A percentile compares a stretch with the other conserved stretches of the same genome.
phyloP scores from a whole-genome alignment of 2,888 invertebrate genomes.

The Celastrina argiolus region DNA sequence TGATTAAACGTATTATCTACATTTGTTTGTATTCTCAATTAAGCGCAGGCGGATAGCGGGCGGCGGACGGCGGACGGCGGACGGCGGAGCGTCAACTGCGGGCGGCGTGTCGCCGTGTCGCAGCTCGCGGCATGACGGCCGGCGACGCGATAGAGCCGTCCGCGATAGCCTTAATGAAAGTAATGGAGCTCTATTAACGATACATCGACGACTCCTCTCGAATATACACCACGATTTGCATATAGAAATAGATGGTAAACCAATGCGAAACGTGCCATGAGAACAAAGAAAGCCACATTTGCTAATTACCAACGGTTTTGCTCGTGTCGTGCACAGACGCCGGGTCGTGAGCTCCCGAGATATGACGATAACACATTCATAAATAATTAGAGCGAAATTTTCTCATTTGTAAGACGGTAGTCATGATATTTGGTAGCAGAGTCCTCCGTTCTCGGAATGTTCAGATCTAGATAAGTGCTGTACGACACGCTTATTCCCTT shows the following conservation, averaged over 20 bases:
- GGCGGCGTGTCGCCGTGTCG: conserved; percentile 64
- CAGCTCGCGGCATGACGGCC: conserved; percentile 70
- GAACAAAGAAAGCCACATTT: conserved; percentile 78
- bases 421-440: conserved; percentile 76
- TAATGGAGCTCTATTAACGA: conserved; percentile 76
- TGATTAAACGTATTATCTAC: conserved; percentile 70
- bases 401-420: conserved; percentile 78
- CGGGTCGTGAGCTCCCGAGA: conserved; percentile 74
- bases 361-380: conserved; percentile 79
- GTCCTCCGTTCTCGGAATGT: conserved; percentile 68
- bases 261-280: conserved; percentile 69
- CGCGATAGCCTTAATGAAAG: conserved; percentile 76
- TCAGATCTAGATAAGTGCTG: conserved; percentile 66
- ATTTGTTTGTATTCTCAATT: conserved; percentile 73
- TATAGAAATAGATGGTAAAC: conserved; percentile 64
- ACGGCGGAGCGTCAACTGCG: conserved; percentile 68
- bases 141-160: conserved; percentile 72
- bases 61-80: conserved; percentile 33
- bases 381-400: conserved; percentile 79
- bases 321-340: conserved; percentile 76
- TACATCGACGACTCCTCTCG: conserved; percentile 61
- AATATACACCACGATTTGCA: conserved; percentile 52
- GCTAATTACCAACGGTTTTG: conserved; percentile 74
- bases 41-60: conserved; percentile 56
- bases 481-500: conserved; percentile 67